Evolutionary conservation across 92 coral and sea anemone species (phyloP).

Genomic region (Metridium senile): DNA sequence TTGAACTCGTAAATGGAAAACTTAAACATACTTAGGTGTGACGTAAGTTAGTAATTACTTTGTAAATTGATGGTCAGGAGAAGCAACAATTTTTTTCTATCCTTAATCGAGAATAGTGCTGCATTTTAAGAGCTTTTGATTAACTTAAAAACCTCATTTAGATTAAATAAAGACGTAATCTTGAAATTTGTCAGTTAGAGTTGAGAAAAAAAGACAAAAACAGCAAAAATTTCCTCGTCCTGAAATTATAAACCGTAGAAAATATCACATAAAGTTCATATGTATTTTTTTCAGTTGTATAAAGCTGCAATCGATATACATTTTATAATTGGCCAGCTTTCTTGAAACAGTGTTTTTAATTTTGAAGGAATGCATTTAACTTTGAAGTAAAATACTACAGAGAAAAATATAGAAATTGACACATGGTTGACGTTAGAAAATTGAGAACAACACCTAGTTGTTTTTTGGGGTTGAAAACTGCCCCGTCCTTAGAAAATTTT

Average conservation of each 20-base stretch:
- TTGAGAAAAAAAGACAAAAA: neutral
- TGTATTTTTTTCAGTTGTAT: too few relatives aligned
- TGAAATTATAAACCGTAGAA: too few relatives aligned
- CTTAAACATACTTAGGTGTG: neutral
- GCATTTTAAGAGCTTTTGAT: slow-evolving; percentile 9
- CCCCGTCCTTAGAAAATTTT: too few relatives aligned
- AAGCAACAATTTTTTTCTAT: neutral
- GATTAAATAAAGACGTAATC: neutral
- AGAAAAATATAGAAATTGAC: neutral
- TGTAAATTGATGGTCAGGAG: slow-evolving; percentile 3
- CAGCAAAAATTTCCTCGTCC: too few relatives aligned
- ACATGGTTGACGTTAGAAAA: too few relatives aligned
- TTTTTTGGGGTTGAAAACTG: too few relatives aligned
- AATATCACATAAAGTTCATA: too few relatives aligned
- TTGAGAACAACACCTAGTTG: too few relatives aligned
- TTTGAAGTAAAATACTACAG: neutral
- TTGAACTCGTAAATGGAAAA: neutral
- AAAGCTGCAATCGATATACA: neutral
- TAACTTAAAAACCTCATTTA: slow-evolving; percentile 16
- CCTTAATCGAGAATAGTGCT: neutral
- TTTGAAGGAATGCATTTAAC: neutral
- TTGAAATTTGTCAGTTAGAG: neutral
- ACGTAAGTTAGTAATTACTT: slow-evolving; percentile 4
- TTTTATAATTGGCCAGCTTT: neutral
- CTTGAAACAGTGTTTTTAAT: neutral